Percentiles rank a stretch among this genome's conserved stretches.
These are phyloP conservation scores for Drosophila prolongata DNA, from an alignment of 2,888 invertebrate genomes.

Conservation along the genomic window DNA sequence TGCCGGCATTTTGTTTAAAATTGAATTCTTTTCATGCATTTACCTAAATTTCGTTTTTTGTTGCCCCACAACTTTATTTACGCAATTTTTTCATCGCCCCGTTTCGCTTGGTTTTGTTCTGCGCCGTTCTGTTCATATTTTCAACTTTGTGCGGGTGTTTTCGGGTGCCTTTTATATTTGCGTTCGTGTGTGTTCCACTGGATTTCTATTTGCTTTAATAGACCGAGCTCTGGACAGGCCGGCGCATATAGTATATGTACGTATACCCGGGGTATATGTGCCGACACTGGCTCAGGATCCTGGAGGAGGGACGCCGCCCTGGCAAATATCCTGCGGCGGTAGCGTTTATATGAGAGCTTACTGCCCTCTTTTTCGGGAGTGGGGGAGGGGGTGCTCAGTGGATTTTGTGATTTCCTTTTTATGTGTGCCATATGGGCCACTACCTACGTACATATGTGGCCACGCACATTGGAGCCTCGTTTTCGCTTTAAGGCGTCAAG, in stretches of 20 bases:
- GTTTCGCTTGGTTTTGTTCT: constrained; percentile 39
- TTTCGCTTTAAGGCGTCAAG: constrained; percentile 38
- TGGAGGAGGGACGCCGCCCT: constrained; percentile 45
- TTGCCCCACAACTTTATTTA: constrained; percentile 39
- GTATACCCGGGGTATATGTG: constrained; percentile 6
- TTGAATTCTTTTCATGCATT: constrained; percentile 71
- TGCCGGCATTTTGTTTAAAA: constrained; percentile 59
- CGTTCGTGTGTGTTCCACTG: constrained; percentile 10
- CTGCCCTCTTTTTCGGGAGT: constrained; percentile 26
- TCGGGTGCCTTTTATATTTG: constrained; percentile 2
- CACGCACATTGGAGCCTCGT: constrained; percentile 8
- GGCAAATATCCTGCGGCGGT: constrained; percentile 73
- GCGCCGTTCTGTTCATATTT: constrained; percentile 60
- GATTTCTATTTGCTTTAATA: constrained; percentile 75
- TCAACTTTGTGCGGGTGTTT: constrained; percentile 33
- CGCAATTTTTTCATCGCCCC: constrained; percentile 36
- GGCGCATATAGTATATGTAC: constrained; percentile 9
- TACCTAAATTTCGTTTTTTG: constrained; percentile 60
- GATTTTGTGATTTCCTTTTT: constrained; percentile 76
- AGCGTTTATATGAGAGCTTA: constrained; percentile 76
- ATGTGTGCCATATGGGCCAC: constrained; percentile 46
- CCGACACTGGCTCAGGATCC: constrained; percentile 16
- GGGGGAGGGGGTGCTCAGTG: constrained; percentile 49
- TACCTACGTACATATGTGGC: neutral
- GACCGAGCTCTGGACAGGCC: constrained; percentile 50